Evolutionary conservation across 2,797 vertebrate species (phyloP), one percentile per base, ranked within the genome.

Genomic region (Nasua narica): DNA sequence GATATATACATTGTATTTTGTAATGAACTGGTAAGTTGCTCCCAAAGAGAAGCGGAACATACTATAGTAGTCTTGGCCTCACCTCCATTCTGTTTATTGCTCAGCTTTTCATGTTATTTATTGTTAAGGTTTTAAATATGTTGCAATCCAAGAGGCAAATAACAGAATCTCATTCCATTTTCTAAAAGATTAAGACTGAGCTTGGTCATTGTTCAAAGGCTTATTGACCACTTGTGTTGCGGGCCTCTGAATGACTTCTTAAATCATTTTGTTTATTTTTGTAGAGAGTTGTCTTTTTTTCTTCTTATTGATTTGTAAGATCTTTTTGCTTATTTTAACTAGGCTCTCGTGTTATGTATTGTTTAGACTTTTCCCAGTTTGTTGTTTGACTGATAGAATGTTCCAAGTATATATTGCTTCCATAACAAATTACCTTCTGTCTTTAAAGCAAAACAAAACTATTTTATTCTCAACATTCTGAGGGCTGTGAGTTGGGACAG

Each of bases 251-350:
- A 69, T 86, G 37, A 40, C 19, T 79, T 74, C 40, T 91, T 72
- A 81, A 84, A 23, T 62, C 3, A 10, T 92, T 74, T 87, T 91
- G 11, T 72, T 83, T 90, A 32, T 54, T 85, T 90, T 87, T 79
- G 5, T 81, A 35, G 12, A 60, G 14, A 58, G 1, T 67, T 87
- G 14, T 87, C 27, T 78, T 89, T 90, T 90, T 29, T 46, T 46
- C 56, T 76, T 35, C 8, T 29, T 70, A 46, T 29, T 83, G n/a
- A 79, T 52, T 58, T 19, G 1, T 69, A 52, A 89, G 27, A 21
- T 67, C 25, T 56, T 84, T 91, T 60, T 86, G 32, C 65, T 23
- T 91, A 43, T 60, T 52, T 60, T 4, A 70, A 29, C 58, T 35
- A 18, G 16, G 60, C 58, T 74, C 72, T 77, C 46, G 50, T 23